Percentiles rank a stretch among this genome's conserved stretches.
These are phyloP conservation scores for Cyaniris semiargus DNA, from an alignment of 2,888 invertebrate genomes.

Conservation along the genomic window DNA sequence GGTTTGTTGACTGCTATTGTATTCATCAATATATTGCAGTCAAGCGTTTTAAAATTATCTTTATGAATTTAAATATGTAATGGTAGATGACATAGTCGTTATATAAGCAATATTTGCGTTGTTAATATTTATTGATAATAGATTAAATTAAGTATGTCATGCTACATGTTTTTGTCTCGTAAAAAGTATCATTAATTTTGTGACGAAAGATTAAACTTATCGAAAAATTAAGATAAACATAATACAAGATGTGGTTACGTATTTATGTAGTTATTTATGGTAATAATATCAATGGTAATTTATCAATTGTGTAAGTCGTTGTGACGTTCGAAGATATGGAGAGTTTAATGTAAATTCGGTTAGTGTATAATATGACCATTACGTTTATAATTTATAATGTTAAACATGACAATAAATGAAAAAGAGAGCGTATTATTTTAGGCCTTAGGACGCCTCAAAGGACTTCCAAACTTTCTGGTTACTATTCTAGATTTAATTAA, in stretches of 20 bases:
- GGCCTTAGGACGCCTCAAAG: neutral
- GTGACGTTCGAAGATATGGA: conserved; percentile 4
- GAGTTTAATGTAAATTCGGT: neutral
- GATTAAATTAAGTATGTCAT: neutral
- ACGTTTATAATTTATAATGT: neutral
- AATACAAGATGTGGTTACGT: conserved; percentile 15
- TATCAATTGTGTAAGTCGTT: conserved; percentile 15
- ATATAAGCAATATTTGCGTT: neutral
- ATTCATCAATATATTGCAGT: neutral
- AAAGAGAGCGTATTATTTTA: neutral
- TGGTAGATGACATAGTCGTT: neutral
- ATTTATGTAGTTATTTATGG: conserved; percentile 23
- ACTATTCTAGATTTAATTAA: too few relatives aligned
- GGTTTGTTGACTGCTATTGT: neutral
- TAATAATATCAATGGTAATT: conserved; percentile 19
- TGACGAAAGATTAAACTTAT: conserved; percentile 19
- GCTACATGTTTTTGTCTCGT: neutral
- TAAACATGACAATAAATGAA: neutral
- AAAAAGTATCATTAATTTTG: conserved; percentile 21
- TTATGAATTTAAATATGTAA: neutral
- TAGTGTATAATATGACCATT: neutral
- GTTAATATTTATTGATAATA: neutral
- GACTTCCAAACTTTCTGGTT: too few relatives aligned
- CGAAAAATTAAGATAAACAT: conserved; percentile 17
- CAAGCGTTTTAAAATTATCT: neutral